phyloP scores from a whole-genome alignment of 2,797 vertebrate species.

The Coendou prehensilis region DNA sequence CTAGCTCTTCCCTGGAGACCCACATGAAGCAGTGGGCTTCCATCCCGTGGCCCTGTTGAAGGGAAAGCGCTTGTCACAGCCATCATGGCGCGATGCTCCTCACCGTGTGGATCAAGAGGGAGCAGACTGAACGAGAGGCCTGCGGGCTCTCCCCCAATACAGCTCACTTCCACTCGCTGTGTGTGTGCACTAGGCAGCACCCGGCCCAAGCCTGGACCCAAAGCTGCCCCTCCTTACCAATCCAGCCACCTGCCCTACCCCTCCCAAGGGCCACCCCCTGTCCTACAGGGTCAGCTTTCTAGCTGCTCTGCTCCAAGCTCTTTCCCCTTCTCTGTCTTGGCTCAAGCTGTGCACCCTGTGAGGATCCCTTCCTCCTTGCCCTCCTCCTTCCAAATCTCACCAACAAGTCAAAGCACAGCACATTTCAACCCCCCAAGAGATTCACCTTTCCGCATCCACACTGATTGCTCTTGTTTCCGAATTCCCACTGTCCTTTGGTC shows the following conservation, averaged over 20 bases:
- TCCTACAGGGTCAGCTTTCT: neutral
- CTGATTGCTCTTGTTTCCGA: neutral
- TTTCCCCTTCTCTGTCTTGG: neutral
- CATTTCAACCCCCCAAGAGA: neutral
- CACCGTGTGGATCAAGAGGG: neutral
- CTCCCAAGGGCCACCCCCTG: neutral
- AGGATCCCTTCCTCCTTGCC: neutral
- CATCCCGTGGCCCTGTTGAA: neutral
- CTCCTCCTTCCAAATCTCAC: neutral
- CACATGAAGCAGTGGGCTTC: neutral
- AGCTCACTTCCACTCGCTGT: neutral
- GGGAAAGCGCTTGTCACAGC: neutral
- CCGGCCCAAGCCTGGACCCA: neutral
- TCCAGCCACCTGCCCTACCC: neutral
- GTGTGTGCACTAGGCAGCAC: neutral
- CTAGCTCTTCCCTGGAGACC: neutral
- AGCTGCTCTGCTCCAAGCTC: neutral
- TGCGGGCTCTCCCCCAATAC: neutral
- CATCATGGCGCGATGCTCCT: neutral
- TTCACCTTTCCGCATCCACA: neutral
- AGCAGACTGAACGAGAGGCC: neutral
- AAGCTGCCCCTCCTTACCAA: neutral
- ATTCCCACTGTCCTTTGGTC: neutral
- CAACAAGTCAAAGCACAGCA: neutral
- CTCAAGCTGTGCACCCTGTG: neutral